phyloP scores from a whole-genome alignment of 2,797 vertebrate genomes.

The Lepus townsendii region DNA sequence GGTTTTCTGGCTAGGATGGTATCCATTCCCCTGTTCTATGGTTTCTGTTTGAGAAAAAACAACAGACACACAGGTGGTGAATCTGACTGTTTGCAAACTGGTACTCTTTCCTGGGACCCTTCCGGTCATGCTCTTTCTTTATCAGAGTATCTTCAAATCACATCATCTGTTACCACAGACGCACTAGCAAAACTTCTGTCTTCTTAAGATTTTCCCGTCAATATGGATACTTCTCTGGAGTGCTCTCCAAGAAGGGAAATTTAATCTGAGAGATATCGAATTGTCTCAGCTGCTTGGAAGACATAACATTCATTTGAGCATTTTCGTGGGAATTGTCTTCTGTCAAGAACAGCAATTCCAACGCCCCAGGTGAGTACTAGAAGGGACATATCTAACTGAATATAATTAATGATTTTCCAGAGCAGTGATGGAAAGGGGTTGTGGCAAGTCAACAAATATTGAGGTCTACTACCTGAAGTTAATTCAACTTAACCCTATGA shows the following conservation, averaged over 20 bases:
- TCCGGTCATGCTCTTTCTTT: background rate
- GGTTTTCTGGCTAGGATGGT: background rate
- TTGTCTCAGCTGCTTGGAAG: background rate
- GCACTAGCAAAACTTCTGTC: background rate
- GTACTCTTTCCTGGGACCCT: background rate
- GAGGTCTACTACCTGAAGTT: conserved; percentile 19
- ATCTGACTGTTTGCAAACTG: background rate
- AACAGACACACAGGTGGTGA: background rate
- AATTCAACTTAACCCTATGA: background rate
- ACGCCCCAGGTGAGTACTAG: background rate
- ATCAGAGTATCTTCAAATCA: background rate
- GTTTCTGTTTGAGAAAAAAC: background rate
- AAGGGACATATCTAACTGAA: background rate
- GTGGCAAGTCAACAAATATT: background rate
- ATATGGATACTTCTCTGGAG: background rate
- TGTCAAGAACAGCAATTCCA: conserved; percentile 13
- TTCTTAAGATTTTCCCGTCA: background rate
- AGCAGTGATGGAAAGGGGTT: background rate
- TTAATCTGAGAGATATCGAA: background rate
- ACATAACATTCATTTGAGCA: background rate
- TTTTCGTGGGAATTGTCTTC: background rate
- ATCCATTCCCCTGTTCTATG: background rate
- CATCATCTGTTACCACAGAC: background rate
- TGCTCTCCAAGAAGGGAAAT: background rate
- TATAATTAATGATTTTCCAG: background rate